Conservation (phyloP, 2,113 vertebrate species). For the Scopus umbretta region DNA sequence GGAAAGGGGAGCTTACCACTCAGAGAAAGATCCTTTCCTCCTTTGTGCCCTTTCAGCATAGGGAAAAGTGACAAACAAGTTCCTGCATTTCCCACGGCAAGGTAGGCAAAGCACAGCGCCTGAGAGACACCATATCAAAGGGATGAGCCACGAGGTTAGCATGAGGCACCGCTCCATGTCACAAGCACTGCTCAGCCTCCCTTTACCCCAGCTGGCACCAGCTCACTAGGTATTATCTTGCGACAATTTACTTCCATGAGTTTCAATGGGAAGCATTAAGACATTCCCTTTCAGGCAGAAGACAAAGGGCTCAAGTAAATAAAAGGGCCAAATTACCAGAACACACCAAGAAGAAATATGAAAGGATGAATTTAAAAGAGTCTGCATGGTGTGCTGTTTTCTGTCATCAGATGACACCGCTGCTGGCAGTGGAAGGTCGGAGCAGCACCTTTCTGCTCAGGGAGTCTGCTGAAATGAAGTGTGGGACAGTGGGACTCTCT, state of each 20-base stretch:
- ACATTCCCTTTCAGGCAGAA: neutral
- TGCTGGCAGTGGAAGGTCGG: neutral
- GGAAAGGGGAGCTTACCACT: neutral
- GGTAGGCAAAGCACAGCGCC: neutral
- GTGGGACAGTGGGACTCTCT: neutral
- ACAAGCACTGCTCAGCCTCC: neutral
- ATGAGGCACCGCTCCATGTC: neutral
- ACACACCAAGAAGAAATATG: neutral
- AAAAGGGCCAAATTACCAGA: slow-evolving; percentile 13
- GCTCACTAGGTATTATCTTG: neutral
- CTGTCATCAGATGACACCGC: neutral
- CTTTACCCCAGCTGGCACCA: neutral
- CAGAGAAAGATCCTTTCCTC: neutral
- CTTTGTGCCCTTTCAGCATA: neutral
- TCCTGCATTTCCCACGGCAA: neutral
- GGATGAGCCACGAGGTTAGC: neutral
- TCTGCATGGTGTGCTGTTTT: accelerated
- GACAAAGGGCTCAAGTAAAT: neutral
- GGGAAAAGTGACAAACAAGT: slow-evolving; percentile 32
- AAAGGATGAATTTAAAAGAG: neutral
- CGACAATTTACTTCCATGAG: neutral
- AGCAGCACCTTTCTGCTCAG: neutral
- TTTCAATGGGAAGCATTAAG: neutral
- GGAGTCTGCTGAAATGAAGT: neutral
- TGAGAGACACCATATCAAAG: slow-evolving; percentile 25